A percentile compares a stretch with the other conserved stretches of the same genome.
Evolutionary conservation across 37 sponge, comb jelly and placozoan species (phyloP).

Genomic region (Theonella swinhoei): DNA sequence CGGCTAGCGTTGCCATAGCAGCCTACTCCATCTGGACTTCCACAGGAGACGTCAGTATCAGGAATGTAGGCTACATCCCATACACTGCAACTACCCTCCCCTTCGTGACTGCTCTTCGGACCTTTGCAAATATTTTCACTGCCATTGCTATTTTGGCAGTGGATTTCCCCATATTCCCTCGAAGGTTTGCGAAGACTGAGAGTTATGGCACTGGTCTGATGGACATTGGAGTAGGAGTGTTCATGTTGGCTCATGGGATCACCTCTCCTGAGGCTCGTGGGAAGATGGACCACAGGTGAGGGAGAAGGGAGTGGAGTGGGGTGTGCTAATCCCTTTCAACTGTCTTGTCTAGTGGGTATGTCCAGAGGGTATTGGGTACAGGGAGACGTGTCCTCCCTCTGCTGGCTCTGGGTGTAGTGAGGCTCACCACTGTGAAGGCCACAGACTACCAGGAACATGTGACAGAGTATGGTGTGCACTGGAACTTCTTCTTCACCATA

Average conservation of each 20-base stretch:
- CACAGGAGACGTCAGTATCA: not conserved
- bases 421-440: slow-evolving; percentile 65
- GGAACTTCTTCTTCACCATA: slow-evolving; percentile 99
- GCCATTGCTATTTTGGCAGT: slow-evolving; percentile 94
- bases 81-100: slow-evolving; percentile 41
- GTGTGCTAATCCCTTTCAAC: not conserved
- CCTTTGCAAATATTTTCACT: slow-evolving; percentile 79
- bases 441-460: slow-evolving; percentile 83
- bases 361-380: slow-evolving; percentile 16
- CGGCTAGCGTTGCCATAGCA: not conserved
- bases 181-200: slow-evolving; percentile 87
- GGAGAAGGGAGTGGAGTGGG: not conserved
- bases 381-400: slow-evolving; percentile 48
- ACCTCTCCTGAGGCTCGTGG: slow-evolving; percentile 78
- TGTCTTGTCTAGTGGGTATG: slow-evolving; percentile 1
- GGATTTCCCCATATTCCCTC: slow-evolving; percentile 91
- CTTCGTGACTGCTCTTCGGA: slow-evolving; percentile 67
- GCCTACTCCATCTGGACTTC: not conserved
- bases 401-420: slow-evolving; percentile 75
- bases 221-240: slow-evolving; percentile 95
- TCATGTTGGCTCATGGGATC: slow-evolving; percentile 81
- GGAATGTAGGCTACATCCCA: not conserved
- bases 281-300: too few relatives aligned
- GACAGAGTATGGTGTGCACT: slow-evolving; percentile 95
- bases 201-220: slow-evolving; percentile 92